These are phyloP conservation scores for Dinoponera quadriceps DNA, from an alignment of 1,140 invertebrate genomes.

Conservation along the genomic window DNA sequence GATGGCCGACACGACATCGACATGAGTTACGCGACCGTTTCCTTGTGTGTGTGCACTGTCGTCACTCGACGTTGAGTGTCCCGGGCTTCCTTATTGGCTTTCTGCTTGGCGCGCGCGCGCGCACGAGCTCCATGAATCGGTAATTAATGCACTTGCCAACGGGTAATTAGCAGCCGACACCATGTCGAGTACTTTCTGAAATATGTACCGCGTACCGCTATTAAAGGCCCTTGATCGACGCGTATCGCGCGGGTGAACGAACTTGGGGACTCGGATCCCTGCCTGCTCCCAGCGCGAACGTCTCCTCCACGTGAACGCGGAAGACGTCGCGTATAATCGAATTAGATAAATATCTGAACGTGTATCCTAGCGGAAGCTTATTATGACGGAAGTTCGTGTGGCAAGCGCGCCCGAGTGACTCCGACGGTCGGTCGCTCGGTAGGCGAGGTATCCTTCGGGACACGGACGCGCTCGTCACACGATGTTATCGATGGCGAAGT, in stretches of 20 bases:
- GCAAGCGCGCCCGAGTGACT: conserved; percentile 31
- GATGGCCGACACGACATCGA: background rate
- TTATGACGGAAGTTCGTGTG: conserved; percentile 49
- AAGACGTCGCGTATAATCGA: conserved; percentile 45
- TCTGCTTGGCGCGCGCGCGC: background rate
- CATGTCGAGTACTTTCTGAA: conserved; percentile 57
- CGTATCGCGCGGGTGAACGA: conserved; percentile 53
- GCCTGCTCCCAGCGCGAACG: conserved; percentile 31
- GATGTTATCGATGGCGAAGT: conserved; percentile 34
- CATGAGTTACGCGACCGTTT: background rate
- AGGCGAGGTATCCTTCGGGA: conserved; percentile 11
- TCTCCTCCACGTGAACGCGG: conserved; percentile 2
- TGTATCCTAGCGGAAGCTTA: conserved; percentile 41
- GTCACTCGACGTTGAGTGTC: conserved; percentile 18
- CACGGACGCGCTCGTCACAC: conserved; percentile 4
- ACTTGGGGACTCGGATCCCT: conserved; percentile 11
- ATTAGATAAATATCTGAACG: conserved; percentile 59
- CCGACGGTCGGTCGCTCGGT: background rate
- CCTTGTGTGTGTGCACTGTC: background rate
- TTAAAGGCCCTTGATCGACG: conserved; percentile 51
- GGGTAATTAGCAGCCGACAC: conserved; percentile 62
- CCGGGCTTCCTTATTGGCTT: conserved; percentile 3
- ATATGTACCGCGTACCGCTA: conserved; percentile 51
- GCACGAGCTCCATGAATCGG: conserved; percentile 26
- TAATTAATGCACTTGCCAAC: conserved; percentile 65